Base-by-base conservation (phyloP, 2,888 invertebrate genomes). In the Phengaris arion region DNA sequence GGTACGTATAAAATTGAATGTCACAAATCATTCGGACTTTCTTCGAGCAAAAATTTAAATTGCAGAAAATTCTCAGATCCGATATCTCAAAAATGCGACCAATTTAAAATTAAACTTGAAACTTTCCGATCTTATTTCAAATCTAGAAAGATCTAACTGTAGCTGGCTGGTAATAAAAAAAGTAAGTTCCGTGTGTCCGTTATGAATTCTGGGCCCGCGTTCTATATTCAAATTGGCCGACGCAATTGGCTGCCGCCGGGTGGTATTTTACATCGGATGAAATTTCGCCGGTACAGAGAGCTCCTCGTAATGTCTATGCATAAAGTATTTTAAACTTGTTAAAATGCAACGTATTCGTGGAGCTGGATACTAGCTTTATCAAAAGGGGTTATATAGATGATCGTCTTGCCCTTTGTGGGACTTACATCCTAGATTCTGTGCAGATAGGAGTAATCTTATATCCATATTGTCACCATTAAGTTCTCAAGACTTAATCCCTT, bases 281-380 rank as follows among this genome's bases (percentile, higher is more conserved):
- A 86, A 87, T 85, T 85, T 84, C 82, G 81, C 81, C 81, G 81
- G 82, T 81, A 84, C 82, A 85, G 87, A 87, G 85, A 87, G 86
- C 87, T 85, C 78, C 81, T 80, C 82, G 87, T 91, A 91, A 91
- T 90, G 87, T 92, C 92, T 91, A 92, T 92, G 92, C 92, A 92
- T 92, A 93, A 92, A 92, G 90, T 92, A 92, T 92, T 92, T 89
- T 88, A 88, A 92, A 92, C 89, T 92, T 89, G 92, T 92, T 92
- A 89, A 92, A 92, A 92, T 92, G 91, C 92, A 92, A 90, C 89
- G 90, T 88, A 87, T 88, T 89, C 86, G 80, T 74, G 78, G 77
- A 80, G 79, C 80, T 78, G 80, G 80, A 82, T 84, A 83, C 83
- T 81, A 82, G 81, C 80, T 82, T 78, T 83, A 84, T 85, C 85